Evolutionary conservation across 2,888 invertebrate species (phyloP), one percentile per base, ranked within the genome.

Genomic region (Polylopha cassiicola): DNA sequence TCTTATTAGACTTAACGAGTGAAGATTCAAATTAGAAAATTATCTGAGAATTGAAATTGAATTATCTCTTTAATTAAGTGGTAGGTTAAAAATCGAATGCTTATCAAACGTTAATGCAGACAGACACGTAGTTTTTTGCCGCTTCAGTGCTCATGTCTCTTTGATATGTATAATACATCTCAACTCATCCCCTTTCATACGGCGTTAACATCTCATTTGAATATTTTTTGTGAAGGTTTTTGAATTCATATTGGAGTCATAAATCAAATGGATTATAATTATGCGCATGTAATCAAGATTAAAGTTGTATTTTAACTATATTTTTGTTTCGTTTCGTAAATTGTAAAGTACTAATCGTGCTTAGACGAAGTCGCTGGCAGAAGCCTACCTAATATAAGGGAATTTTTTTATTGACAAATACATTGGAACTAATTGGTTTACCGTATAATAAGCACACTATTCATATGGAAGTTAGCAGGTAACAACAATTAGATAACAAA

Each of bases 161-260:
- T 60, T 55, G 61, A 61, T 66, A 55, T 58, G 61, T 41, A 55
- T 55, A 55, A 51, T 51, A 50, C 51, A 55, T 50, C 56, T 61
- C 63, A 61, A 58, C 62, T 62, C 56, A 50, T 49, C 48, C 46
- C 50, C 38, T 43, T 48, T 54, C 50, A 45, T 51, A 38, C 47
- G 50, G 53, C 57, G 64, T 56, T 59, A 58, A 61, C 55, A 55
- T 60, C 61, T 61, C 57, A 70, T 71, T 67, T 63, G 50, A 66
- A 68, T 65, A 63, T 61, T 58, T 57, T 49, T 44, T 50, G 51
- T 44, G 32, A 44, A 42, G 44, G 39, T 30, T 16, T 8, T 3
- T 28, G 10, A 8, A 24, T 30, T 22, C 22, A 37, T 32, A 34
- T 30, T 23, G 38, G 30, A 44, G 34, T 20, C 39, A 32, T 37